Evolutionary conservation across 2,113 vertebrate genomes (phyloP), one percentile per base, ranked within the genome.

Genomic region (Sebastes schlegelii): DNA sequence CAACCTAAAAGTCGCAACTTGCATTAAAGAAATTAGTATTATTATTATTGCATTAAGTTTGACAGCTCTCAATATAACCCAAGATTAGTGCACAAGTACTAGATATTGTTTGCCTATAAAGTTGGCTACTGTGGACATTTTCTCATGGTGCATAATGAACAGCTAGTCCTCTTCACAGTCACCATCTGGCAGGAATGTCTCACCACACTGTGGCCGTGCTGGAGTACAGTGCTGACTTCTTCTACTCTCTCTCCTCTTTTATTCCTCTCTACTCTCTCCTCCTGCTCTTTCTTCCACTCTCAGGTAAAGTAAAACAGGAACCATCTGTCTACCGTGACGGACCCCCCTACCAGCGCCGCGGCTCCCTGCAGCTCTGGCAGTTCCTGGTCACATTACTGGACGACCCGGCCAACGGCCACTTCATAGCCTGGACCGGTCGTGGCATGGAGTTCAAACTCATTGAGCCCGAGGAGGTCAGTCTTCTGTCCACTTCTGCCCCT

Each of bases 391-490:
- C 98, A 0, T 95, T 99, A 34, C 95, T 99, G 43, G 98, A 99
- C 0, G 98, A 99, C 89, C 98, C 98, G 0, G 96, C 97, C 77
- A 99, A 99, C 0, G 96, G 97, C 1, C 97, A 99, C 91, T 99
- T 99, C 94, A 99, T 99, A 0, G 97, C 98, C 49, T 99, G 98
- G 98, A 99, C 98, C 0, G 98, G 98, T 40, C 96, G 98, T 2
- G 98, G 98, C 90, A 99, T 99, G 98, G 98, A 99, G 88, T 99
- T 99, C 94, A 99, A 99, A 86, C 96, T 99, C 74, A 99, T 99
- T 0, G 98, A 99, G 87, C 98, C 98, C 0, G 98, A 99, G 75
- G 98, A 99, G 97, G 98, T 99, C 40, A 60, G 45, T 74, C 45
- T 45, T 14, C 2, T 46, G 14, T 49, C 42, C 17, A 13, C 8